A percentile compares a stretch with the other conserved stretches of the same genome.
phyloP scores from a whole-genome alignment of 2,888 invertebrate genomes.

The Macaria notata region DNA sequence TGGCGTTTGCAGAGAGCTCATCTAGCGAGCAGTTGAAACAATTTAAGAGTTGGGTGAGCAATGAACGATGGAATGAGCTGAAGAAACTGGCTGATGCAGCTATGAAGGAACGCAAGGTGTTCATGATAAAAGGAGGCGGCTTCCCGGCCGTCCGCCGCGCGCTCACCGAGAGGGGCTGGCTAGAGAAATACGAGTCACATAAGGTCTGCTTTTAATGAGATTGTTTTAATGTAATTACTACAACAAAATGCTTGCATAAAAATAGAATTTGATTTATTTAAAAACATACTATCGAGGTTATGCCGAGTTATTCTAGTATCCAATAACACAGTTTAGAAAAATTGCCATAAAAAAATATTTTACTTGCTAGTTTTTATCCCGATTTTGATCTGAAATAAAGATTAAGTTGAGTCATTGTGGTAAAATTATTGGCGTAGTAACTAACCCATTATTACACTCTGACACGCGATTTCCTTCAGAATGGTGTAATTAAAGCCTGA shows the following conservation, averaged over 20 bases:
- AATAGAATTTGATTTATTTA: too few relatives aligned
- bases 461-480: neutral
- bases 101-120: slow-evolving; percentile 84
- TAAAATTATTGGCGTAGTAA: neutral
- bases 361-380: too few relatives aligned
- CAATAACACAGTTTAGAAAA: too few relatives aligned
- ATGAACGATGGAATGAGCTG: slow-evolving; percentile 85
- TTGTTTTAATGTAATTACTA: too few relatives aligned
- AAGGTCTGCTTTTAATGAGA: slow-evolving; percentile 49
- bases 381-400: too few relatives aligned
- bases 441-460: neutral
- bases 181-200: slow-evolving; percentile 84
- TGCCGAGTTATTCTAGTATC: too few relatives aligned
- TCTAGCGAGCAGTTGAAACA: slow-evolving; percentile 73
- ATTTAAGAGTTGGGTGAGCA: slow-evolving; percentile 82
- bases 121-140: slow-evolving; percentile 87
- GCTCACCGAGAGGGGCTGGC: slow-evolving; percentile 87
- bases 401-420: too few relatives aligned
- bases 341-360: too few relatives aligned
- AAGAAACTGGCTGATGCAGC: slow-evolving; percentile 85
- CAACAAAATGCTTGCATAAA: too few relatives aligned
- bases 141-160: slow-evolving; percentile 88
- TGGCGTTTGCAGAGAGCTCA: slow-evolving; percentile 26
- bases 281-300: too few relatives aligned
- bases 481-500: slow-evolving; percentile 11